Evolutionary conservation across 2,797 vertebrate genomes (phyloP).

Genomic region (Otolemur crassicaudatus): DNA sequence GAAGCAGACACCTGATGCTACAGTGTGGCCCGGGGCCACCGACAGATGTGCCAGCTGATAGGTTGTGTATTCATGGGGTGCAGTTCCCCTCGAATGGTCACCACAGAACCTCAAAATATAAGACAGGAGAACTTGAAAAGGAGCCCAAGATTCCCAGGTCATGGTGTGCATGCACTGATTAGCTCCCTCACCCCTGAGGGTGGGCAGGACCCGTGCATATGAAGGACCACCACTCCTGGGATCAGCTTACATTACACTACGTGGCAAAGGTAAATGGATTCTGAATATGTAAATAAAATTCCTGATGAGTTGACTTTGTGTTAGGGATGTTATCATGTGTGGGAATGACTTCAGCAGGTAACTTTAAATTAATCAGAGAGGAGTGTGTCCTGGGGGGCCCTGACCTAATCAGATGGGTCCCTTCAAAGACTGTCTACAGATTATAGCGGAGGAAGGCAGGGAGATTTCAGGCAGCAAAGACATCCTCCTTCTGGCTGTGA

Average conservation of each 20-base stretch:
- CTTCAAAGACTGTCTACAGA: neutral
- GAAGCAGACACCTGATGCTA: neutral
- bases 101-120: neutral
- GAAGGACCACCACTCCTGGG: too few relatives aligned
- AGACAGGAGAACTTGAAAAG: neutral
- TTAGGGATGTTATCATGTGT: neutral
- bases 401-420: neutral
- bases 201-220: neutral
- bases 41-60: neutral
- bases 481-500: neutral
- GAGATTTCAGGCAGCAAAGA: neutral
- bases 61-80: rapidly evolving
- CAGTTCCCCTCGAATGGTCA: neutral
- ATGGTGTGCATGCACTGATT: neutral
- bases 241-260: too few relatives aligned
- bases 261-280: neutral
- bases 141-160: neutral
- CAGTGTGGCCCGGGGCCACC: neutral
- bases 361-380: neutral
- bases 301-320: neutral
- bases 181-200: too few relatives aligned
- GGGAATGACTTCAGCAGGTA: neutral
- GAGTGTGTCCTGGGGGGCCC: neutral
- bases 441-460: neutral
- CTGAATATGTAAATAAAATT: neutral